Evolutionary conservation across 2,113 vertebrate species (phyloP).

Genomic region (Chloroceryle aenea): DNA sequence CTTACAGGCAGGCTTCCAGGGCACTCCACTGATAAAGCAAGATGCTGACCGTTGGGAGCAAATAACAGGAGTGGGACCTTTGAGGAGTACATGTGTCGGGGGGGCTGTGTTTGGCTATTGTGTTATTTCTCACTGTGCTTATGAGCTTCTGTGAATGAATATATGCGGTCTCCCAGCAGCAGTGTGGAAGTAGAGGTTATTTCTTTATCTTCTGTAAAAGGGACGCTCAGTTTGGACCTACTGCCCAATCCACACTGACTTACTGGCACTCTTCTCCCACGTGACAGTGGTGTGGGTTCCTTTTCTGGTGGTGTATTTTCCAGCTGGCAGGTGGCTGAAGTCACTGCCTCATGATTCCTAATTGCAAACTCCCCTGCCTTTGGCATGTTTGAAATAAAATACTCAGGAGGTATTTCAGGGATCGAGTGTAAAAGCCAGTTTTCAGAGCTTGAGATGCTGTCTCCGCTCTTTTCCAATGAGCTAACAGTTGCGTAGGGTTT

Average conservation of each 20-base stretch:
- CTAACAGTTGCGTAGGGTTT: not conserved
- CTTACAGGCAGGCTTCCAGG: not conserved
- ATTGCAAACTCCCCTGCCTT: not conserved
- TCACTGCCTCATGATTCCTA: not conserved
- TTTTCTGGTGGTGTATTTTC: slow-evolving; percentile 7
- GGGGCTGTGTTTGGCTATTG: not conserved
- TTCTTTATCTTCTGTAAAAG: not conserved
- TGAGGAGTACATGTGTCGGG: not conserved
- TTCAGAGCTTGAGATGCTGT: not conserved
- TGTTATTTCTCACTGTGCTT: not conserved
- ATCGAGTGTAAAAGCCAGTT: not conserved
- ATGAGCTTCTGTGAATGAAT: not conserved
- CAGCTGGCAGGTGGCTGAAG: slow-evolving; percentile 24
- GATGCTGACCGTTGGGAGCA: not conserved
- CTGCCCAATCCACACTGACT: not conserved
- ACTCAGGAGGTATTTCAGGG: not conserved
- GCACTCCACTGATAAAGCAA: not conserved
- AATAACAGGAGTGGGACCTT: not conserved
- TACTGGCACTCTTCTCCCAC: not conserved
- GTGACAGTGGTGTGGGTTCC: not conserved
- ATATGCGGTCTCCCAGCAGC: not conserved
- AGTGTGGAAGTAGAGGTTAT: not conserved
- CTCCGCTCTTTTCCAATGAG: not conserved
- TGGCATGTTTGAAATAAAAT: not conserved
- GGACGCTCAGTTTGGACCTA: not conserved